phyloP scores from a whole-genome alignment of 1,140 invertebrate species.

The Chionoecetes opilio region DNA sequence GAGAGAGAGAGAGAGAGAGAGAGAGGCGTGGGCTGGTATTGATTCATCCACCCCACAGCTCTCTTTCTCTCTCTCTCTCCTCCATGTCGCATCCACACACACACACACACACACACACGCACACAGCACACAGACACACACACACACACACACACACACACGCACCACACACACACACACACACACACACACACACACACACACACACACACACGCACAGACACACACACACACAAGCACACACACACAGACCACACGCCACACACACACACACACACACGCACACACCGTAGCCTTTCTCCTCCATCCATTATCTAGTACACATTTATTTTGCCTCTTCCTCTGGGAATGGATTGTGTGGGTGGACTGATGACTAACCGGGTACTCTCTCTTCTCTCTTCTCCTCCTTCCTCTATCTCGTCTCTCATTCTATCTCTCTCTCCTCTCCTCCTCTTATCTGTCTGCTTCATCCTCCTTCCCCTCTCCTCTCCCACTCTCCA shows the following conservation, averaged over 20 bases:
- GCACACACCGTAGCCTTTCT: background rate
- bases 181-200: conserved; percentile 27
- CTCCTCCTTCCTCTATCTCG: background rate
- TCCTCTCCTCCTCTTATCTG: background rate
- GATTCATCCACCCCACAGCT: background rate
- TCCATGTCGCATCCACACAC: background rate
- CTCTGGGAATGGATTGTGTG: background rate
- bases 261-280: conserved; percentile 27
- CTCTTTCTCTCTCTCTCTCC: conserved; percentile 24
- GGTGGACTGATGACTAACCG: background rate
- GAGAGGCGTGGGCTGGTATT: background rate
- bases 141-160: background rate
- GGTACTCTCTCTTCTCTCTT: background rate
- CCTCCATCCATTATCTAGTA: background rate
- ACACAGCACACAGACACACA: background rate
- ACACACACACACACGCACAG: conserved; percentile 16
- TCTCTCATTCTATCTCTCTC: conserved; percentile 6
- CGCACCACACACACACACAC: background rate
- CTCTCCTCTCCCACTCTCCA: background rate
- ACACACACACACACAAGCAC: conserved; percentile 25
- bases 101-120: background rate
- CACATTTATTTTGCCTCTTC: background rate
- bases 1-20: background rate
- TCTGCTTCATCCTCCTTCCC: background rate
- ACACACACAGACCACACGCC: background rate